phyloP scores from a whole-genome alignment of 2,888 invertebrate genomes.

The Campoplex nolae region DNA sequence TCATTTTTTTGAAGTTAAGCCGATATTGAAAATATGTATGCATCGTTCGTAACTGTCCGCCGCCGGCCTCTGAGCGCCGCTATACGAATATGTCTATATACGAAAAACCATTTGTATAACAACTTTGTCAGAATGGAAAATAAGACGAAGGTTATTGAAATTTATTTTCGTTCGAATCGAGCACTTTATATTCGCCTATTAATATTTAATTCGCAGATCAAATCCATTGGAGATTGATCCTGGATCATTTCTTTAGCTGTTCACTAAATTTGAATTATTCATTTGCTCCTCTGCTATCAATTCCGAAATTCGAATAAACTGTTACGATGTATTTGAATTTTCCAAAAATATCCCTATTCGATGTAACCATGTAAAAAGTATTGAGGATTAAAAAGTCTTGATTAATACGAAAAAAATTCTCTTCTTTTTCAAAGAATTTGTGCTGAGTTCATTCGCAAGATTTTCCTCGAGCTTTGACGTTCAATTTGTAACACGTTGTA shows the following conservation, averaged over 20 bases:
- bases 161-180: constrained; percentile 22
- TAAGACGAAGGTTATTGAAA: constrained; percentile 37
- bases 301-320: not conserved
- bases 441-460: not conserved
- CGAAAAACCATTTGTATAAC: not conserved
- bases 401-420: not conserved
- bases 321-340: no score
- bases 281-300: not conserved
- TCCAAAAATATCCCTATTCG: no score
- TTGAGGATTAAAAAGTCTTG: no score
- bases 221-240: not conserved
- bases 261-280: not conserved
- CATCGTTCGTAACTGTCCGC: constrained; percentile 29
- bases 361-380: no score
- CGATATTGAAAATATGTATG: constrained; percentile 56
- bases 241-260: not conserved
- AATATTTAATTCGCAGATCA: not conserved
- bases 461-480: not conserved
- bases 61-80: not conserved
- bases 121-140: not conserved
- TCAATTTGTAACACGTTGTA: not conserved
- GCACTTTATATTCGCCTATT: not conserved
- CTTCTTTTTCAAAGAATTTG: not conserved
- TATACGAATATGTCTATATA: no score
- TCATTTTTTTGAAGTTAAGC: constrained; percentile 52